Conservation (phyloP, 2,113 vertebrate species). For the Microcebus griseorufus region DNA sequence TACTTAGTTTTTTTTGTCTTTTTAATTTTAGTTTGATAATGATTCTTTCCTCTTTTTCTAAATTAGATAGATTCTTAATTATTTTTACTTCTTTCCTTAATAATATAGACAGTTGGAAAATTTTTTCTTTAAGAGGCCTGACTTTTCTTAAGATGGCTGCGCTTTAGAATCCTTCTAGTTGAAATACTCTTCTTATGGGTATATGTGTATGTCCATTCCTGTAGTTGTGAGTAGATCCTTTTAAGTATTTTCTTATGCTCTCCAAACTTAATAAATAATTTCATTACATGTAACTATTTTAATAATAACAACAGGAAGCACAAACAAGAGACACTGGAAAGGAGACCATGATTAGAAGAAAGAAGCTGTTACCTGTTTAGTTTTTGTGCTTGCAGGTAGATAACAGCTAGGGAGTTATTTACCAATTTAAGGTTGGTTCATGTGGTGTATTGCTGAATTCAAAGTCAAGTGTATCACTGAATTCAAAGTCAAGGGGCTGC, state of each 20-base stretch:
- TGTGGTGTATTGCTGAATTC: not conserved
- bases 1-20: constrained; percentile 33
- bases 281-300: not conserved
- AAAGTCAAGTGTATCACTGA: not conserved
- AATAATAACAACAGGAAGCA: not conserved
- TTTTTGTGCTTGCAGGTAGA: not conserved
- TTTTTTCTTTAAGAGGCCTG: not conserved
- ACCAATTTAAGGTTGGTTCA: not conserved
- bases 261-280: not conserved
- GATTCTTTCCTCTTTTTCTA: constrained; percentile 21
- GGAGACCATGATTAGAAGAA: not conserved
- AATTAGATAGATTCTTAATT: not conserved
- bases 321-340: not conserved
- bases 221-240: not conserved
- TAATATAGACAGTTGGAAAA: not conserved
- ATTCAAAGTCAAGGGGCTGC: not conserved
- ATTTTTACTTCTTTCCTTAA: not conserved
- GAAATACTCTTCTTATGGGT: not conserved
- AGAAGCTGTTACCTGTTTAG: not conserved
- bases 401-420: not conserved
- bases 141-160: constrained; percentile 1
- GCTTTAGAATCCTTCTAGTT: not conserved
- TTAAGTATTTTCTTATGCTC: constrained; percentile 16
- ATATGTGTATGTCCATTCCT: not conserved
- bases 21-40: constrained; percentile 36